phyloP scores from a whole-genome alignment of 2,113 vertebrate species.

The Otus sunia region DNA sequence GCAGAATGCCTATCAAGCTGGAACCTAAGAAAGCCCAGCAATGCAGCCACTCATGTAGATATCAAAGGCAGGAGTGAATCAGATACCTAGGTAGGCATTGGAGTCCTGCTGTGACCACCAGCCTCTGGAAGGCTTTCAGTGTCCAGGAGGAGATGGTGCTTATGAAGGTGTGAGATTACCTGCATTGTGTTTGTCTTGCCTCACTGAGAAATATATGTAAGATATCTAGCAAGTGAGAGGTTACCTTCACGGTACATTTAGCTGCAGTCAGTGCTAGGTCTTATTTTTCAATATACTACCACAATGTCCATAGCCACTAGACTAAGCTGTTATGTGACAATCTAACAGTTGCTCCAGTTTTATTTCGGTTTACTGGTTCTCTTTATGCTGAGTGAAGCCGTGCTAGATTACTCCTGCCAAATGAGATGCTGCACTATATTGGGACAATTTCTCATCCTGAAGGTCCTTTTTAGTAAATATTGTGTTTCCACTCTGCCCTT shows the following conservation, averaged over 20 bases:
- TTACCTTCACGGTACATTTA: not conserved
- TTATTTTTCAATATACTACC: not conserved
- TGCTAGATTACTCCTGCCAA: not conserved
- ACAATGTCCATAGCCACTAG: not conserved
- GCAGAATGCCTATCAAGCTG: accelerated
- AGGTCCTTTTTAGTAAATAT: not conserved
- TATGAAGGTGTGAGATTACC: not conserved
- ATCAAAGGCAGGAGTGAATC: not conserved
- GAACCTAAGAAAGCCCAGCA: not conserved
- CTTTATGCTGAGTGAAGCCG: not conserved
- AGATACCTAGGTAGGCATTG: not conserved
- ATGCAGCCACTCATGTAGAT: accelerated
- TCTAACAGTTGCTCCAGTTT: not conserved
- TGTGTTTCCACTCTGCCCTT: not conserved
- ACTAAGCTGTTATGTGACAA: not conserved
- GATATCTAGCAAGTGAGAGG: not conserved
- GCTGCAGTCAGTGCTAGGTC: not conserved
- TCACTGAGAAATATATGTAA: accelerated
- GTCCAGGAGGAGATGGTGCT: not conserved
- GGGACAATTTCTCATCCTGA: not conserved
- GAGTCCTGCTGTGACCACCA: not conserved
- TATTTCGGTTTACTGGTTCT: not conserved
- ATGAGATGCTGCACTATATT: accelerated
- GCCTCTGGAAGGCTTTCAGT: not conserved
- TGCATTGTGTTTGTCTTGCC: not conserved